Evolutionary conservation across 2,888 invertebrate species (phyloP), one percentile per base, ranked within the genome.

Genomic region (Limnephilus marmoratus): DNA sequence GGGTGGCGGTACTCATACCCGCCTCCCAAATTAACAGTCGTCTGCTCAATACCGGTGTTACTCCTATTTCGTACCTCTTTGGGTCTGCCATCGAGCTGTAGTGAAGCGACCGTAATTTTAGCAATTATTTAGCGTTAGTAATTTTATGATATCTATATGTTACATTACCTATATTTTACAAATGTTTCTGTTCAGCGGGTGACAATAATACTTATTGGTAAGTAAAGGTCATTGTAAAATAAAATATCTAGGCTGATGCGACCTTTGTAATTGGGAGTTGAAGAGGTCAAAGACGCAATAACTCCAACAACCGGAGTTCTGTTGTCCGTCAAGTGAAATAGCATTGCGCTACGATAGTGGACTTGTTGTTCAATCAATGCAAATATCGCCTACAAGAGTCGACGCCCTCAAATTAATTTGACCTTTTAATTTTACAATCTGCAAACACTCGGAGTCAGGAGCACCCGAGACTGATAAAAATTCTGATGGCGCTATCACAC

Each of bases 361-460:
- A 37, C 37, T 87, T 53, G 87, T 86, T 86, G 86, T 86, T 86
- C 53, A 53, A 87, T 87, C 49, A 31, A 31, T 81, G 34, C 37
- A 37, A 89, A 89, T 89, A 89, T 89, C 88, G 24, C 37, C 49
- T 18, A 3, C 12, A 49, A 9, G 68, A 80, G 88, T 89, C 88
- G 88, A 89, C 80, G 80, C 31, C 88, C 88, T 89, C 11, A 80
- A 41, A 89, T 89, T 89, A 89, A 80, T 80, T 80, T 80, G 88
- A 89, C 88, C 88, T 89, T 89, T 89, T 89, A 12, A n/a, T 45
- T 86, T 37, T 53, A 87, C n/a, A 31, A 31, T 53, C 29, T 37
- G 88, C 37, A 41, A 37, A 81, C 41, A 86, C 45, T 89, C 5
- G 41, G 34, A 80, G 24, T 89, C 41, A 80, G 80, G 88, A 89